Base-by-base conservation (phyloP, 64 coral and sea anemone species). In the Trachythela sp. region DNA sequence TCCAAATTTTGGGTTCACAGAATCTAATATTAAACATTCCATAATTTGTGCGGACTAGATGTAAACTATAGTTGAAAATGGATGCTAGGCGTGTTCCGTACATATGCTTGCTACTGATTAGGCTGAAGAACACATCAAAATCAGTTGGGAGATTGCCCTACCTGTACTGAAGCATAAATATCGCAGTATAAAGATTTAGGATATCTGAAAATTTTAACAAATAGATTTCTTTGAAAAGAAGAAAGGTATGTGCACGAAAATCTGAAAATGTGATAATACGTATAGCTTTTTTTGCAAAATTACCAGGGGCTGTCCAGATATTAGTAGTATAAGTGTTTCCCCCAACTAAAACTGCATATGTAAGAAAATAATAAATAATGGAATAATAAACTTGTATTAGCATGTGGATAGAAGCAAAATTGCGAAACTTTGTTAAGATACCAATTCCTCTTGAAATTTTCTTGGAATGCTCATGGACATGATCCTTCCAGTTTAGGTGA, bases 321-420 rank as follows among this genome's bases (percentile, higher is more conserved):
- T 8, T 22, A 7, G 18, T 6, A 68, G 30, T 6, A 31, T 68
- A 68, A 6, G 59, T 68, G 59, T 68, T 68, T 6, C 18, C 59
- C 59, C 59, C 3, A 22, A 31, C 18, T 14, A 68, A 7, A 22
- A 68, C 59, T 8, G 59, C 20, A 31, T 68, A 68, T n/a, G 59
- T 68, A 14, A 68, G 59, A 31, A 68, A 68, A 68, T 68, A 68
- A 68, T 68, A n/a, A n/a, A n/a, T n/a, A n/a, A n/a, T n/a, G n/a
- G 59, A 22, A 68, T 68, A 68, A 22, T 68, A 68, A 5, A 68
- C 5, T 68, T 68, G 59, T 22, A 7, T 22, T 8, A 68, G 30
- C 18, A 68, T 14, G 7, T 68, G 59, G 6, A 14, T 68, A 22
- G 59, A 68, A 68, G 30, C 18, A 68, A 68, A 68, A n/a, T 68